phyloP scores from a whole-genome alignment of 2,888 invertebrate genomes.

The Isotomurus palustris region DNA sequence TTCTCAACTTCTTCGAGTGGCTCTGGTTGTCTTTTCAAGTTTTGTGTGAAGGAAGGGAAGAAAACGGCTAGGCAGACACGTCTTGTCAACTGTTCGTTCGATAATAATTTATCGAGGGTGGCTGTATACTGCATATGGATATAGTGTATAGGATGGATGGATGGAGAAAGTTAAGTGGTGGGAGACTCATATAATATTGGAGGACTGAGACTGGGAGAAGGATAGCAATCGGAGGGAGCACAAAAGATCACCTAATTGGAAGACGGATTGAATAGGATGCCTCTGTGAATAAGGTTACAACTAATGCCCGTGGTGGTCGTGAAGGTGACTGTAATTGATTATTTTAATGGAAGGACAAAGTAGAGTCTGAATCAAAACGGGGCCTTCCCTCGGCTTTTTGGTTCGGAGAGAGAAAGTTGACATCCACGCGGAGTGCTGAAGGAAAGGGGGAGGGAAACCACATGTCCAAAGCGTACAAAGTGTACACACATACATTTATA shows the following conservation, averaged over 20 bases:
- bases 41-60: too few species aligned
- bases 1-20: too few species aligned
- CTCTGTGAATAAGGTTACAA: not conserved
- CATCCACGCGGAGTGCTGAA: slow-evolving; percentile 1
- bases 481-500: too few species aligned
- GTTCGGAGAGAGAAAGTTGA: not conserved
- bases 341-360: slow-evolving; percentile 29
- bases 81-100: too few species aligned
- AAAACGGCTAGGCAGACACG: too few species aligned
- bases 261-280: not conserved
- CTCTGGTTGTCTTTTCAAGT: too few species aligned
- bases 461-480: too few species aligned
- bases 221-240: not conserved
- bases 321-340: slow-evolving; percentile 47
- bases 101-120: too few species aligned
- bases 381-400: not conserved
- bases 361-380: slow-evolving; percentile 1
- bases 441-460: not conserved
- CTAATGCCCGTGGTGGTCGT: slow-evolving; percentile 50
- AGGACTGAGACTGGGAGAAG: not conserved
- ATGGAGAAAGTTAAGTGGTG: not conserved
- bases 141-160: too few species aligned
- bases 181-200: not conserved
- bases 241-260: not conserved
- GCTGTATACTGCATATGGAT: too few species aligned